phyloP scores from a whole-genome alignment of 2,113 vertebrate genomes.

The Phoenicopterus ruber region DNA sequence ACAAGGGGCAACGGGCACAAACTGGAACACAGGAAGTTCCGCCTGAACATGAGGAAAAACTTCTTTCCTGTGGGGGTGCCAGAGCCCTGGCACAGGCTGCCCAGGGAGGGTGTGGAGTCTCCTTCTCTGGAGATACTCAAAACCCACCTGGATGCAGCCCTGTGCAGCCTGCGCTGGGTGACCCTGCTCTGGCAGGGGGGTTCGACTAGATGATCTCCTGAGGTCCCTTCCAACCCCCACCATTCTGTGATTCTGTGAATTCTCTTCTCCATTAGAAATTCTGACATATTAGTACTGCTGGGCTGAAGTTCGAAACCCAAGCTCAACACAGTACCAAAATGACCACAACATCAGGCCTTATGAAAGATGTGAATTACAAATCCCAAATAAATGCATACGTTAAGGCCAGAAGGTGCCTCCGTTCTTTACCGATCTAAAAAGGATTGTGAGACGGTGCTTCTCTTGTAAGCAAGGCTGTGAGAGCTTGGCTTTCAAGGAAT shows the following conservation, averaged over 20 bases:
- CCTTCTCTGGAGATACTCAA: no score
- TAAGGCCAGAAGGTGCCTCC: background rate
- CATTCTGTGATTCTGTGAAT: background rate
- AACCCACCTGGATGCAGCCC: no score
- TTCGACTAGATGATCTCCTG: no score
- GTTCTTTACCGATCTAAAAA: background rate
- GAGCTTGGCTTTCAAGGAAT: background rate
- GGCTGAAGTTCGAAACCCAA: background rate
- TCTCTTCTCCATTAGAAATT: background rate
- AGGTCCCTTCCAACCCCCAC: no score
- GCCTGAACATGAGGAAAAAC: no score
- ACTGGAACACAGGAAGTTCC: no score
- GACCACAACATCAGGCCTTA: background rate
- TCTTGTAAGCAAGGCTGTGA: background rate
- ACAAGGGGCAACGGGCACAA: no score
- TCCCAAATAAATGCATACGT: background rate
- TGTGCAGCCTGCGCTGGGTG: no score
- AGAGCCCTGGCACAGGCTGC: no score
- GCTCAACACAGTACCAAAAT: background rate
- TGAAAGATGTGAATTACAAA: background rate
- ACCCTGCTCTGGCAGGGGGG: no score
- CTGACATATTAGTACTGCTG: background rate
- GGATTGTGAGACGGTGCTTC: background rate
- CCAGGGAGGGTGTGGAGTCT: no score
- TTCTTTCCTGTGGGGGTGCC: no score